phyloP scores from a whole-genome alignment of 2,797 vertebrate genomes.

The Gallinago stenura region DNA sequence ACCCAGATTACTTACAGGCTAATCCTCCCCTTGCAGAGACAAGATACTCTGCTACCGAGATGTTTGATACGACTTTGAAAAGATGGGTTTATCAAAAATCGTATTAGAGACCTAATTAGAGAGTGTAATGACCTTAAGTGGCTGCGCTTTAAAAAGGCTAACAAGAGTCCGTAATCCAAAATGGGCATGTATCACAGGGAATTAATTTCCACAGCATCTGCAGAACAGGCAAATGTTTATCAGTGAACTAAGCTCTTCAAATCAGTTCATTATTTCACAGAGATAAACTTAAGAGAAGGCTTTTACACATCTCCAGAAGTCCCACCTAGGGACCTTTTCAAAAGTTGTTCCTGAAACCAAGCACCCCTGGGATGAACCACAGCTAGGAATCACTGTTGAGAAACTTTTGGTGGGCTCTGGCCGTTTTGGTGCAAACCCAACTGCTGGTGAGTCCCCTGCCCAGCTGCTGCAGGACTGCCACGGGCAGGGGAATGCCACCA shows the following conservation, averaged over 20 bases:
- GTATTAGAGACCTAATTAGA: neutral
- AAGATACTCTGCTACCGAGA: neutral
- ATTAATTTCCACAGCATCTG: neutral
- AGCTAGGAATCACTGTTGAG: neutral
- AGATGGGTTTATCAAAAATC: neutral
- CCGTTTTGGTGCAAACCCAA: neutral
- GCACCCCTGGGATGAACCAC: neutral
- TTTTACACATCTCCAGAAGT: neutral
- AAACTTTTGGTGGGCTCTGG: neutral
- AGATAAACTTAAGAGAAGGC: neutral
- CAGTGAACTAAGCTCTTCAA: neutral
- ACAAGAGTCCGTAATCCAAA: neutral
- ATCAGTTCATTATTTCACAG: neutral
- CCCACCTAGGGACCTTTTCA: neutral
- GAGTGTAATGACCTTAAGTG: neutral
- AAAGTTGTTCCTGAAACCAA: neutral
- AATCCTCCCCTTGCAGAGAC: neutral
- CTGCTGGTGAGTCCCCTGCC: neutral
- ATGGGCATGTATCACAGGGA: neutral
- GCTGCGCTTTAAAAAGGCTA: neutral
- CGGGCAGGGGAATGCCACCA: neutral
- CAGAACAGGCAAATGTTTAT: neutral
- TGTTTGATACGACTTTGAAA: constrained; percentile 1
- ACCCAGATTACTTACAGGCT: neutral
- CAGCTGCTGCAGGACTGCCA: neutral